Conservation (phyloP, 2,888 invertebrate species). For the Cephus pulcher region DNA sequence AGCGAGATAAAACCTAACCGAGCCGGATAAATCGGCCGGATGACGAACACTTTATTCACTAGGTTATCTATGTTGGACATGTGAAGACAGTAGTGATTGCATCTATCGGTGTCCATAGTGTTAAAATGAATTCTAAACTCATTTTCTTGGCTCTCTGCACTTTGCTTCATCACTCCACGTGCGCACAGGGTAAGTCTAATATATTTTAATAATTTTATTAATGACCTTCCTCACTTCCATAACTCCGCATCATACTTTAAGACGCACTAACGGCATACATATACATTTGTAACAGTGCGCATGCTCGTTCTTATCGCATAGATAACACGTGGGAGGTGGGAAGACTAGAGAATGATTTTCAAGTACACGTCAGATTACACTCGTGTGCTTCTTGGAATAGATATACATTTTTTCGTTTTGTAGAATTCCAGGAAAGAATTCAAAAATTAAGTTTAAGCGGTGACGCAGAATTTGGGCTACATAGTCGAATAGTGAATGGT, state of each 20-base stretch:
- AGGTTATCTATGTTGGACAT: neutral
- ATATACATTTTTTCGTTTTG: neutral
- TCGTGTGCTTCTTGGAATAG: neutral
- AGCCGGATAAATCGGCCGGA: neutral
- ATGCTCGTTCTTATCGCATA: neutral
- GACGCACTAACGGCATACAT: neutral
- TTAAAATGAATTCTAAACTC: neutral
- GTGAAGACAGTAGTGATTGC: neutral
- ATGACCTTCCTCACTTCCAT: neutral
- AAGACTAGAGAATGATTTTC: neutral
- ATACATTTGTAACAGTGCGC: neutral
- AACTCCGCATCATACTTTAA: neutral
- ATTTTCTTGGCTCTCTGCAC: neutral
- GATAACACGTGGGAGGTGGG: neutral
- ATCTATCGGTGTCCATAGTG: neutral
- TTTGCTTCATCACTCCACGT: neutral
- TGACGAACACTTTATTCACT: conserved; percentile 3
- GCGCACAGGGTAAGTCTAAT: neutral
- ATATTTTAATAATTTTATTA: neutral
- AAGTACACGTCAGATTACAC: neutral
- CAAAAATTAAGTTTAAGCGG: neutral
- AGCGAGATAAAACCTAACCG: neutral
- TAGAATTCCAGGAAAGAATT: neutral
- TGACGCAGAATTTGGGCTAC: conserved; percentile 1
- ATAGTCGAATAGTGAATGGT: conserved; percentile 45